A percentile compares a stretch with the other conserved stretches of the same genome.
These are phyloP conservation scores for Bradysia coprophila DNA, from an alignment of 1,140 invertebrate genomes.

Conservation along the genomic window DNA sequence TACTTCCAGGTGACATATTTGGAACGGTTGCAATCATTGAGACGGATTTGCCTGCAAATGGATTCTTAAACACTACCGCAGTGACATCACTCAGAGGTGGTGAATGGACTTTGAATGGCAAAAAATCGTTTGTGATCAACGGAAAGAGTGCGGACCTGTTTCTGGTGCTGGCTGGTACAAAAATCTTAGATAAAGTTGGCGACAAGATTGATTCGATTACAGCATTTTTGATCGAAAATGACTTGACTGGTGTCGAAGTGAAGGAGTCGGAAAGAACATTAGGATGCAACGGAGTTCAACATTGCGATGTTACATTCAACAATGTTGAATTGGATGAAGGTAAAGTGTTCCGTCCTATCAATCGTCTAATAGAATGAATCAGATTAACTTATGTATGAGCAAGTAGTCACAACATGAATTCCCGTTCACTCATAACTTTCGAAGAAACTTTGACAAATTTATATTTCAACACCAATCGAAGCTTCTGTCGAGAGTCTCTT, in stretches of 20 bases:
- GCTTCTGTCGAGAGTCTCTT: too few relatives aligned
- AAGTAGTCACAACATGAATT: background rate
- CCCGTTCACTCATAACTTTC: background rate
- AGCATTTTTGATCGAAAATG: slow-evolving; percentile 53
- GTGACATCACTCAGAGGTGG: background rate
- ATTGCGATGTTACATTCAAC: slow-evolving; percentile 25
- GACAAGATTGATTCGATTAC: slow-evolving; percentile 10
- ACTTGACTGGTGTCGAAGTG: slow-evolving; percentile 44
- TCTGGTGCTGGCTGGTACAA: slow-evolving; percentile 25
- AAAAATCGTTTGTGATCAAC: slow-evolving; percentile 28
- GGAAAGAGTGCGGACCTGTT: slow-evolving; percentile 27
- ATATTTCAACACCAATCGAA: background rate
- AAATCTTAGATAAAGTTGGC: slow-evolving; percentile 11
- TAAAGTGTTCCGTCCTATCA: slow-evolving; percentile 4
- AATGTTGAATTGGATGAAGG: slow-evolving; percentile 24
- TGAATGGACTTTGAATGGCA: background rate
- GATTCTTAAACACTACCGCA: slow-evolving; percentile 9
- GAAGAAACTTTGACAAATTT: background rate
- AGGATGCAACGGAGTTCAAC: slow-evolving; percentile 30
- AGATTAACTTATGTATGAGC: too few relatives aligned
- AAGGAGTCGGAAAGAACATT: slow-evolving; percentile 51
- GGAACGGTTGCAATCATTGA: slow-evolving; percentile 30
- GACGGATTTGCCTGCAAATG: slow-evolving; percentile 13
- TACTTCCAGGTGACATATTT: slow-evolving; percentile 19
- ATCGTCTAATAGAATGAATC: background rate